Base-by-base conservation (phyloP, 1,140 invertebrate genomes). In the Musca vetustissima region DNA sequence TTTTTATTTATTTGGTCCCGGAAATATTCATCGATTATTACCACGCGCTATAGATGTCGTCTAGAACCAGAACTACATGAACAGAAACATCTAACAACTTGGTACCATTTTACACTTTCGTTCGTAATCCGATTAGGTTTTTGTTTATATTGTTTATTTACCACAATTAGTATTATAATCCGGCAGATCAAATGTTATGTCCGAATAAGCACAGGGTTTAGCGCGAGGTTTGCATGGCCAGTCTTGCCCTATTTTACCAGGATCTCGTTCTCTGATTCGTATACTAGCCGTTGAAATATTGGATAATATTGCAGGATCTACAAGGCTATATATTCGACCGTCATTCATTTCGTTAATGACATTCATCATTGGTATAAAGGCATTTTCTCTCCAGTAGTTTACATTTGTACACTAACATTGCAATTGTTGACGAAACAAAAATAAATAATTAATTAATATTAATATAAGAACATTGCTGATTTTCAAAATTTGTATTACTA, bases 141-240 rank as follows among this genome's bases (percentile, higher is more conserved):
- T n/a, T n/a, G n/a, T 28, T 4, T 4, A 28, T 28, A 4, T 28
- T 7, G 17, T 22, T 36, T 49, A 70, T 2, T 53, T 69, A 72
- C 71, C 71, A 25, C 14, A 64, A 49, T 11, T 64, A 50, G 14
- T 73, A 64, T 43, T 49, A 59, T 72, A 72, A 9, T 72, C 76
- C 0, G 76, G 73, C 71, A 80, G 72, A 47, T 80, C 77, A 52
- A 80, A 77, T 8, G 79, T 81, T n/a, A 75, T 74, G 43, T 74
- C 74, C 14, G 74, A 53, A 64, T 71, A 74, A 2, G 75, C 77
- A 9, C 69, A 52, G 0, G 79, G 79, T 4, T 76, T 70, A 1
- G 48, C 14, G 2, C 79, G 73, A 4, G 79, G 77, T 22, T 24
- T 65, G 36, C 79, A 81, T 4, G 71, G 72, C 79, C 79, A 81